These are phyloP conservation scores for Lycaena phlaeas DNA, from an alignment of 2,888 invertebrate species.

Conservation along the genomic window DNA sequence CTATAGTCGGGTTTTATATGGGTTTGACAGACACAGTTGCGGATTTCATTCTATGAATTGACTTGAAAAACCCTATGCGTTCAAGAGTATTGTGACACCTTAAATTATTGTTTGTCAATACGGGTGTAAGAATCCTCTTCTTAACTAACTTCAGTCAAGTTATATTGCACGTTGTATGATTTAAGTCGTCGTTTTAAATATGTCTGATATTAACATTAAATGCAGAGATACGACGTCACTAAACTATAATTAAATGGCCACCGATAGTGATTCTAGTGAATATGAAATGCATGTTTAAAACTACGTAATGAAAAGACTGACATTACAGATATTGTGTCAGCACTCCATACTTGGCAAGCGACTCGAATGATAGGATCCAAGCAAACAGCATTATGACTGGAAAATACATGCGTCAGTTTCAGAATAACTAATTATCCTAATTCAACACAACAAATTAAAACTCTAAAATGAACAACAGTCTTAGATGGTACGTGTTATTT, in stretches of 20 bases:
- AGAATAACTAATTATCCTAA: slow-evolving; percentile 29
- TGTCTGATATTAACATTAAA: too few species aligned
- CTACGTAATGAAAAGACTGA: neutral
- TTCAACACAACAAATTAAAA: slow-evolving; percentile 65
- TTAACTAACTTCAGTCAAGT: too few species aligned
- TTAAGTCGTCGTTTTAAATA: too few species aligned
- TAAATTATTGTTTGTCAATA: too few species aligned
- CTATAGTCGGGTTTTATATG: too few species aligned
- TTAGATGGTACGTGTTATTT: slow-evolving; percentile 68
- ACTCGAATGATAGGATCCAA: neutral
- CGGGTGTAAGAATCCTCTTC: too few species aligned
- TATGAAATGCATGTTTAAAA: neutral
- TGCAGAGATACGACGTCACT: slow-evolving; percentile 5
- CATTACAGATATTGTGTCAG: neutral
- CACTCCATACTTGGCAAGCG: neutral
- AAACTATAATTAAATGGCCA: neutral
- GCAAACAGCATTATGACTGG: slow-evolving; percentile 46
- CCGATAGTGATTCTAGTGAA: neutral
- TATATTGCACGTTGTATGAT: too few species aligned
- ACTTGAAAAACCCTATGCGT: too few species aligned
- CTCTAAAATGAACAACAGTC: slow-evolving; percentile 71
- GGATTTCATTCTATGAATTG: too few species aligned
- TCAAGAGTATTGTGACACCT: too few species aligned
- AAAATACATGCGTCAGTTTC: slow-evolving; percentile 60
- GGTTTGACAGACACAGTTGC: too few species aligned